These are phyloP conservation scores for Rhinolophus sinicus DNA, from an alignment of 2,113 vertebrate species.

Conservation along the genomic window DNA sequence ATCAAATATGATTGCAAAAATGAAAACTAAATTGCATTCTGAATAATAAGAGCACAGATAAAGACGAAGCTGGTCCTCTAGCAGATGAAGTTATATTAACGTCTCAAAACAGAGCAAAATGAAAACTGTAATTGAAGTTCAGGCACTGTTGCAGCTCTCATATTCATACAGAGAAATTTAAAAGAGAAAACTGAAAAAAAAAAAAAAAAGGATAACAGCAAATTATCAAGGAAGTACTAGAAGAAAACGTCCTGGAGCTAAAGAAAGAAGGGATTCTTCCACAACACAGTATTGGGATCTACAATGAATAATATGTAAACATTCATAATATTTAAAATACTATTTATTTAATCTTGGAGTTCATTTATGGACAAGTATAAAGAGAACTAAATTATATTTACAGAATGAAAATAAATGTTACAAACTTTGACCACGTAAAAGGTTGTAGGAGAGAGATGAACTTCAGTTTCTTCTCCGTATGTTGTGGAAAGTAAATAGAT, in stretches of 20 bases:
- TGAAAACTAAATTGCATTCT: slow-evolving; percentile 28
- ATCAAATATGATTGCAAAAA: slow-evolving; percentile 58
- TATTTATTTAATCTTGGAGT: slow-evolving; percentile 21
- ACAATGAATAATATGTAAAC: background rate
- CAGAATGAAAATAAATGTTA: slow-evolving; percentile 39
- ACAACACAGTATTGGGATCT: background rate
- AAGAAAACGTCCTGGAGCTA: background rate
- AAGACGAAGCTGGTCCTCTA: slow-evolving; percentile 11
- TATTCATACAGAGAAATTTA: background rate
- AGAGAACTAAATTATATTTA: slow-evolving; percentile 19
- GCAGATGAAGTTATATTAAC: slow-evolving; percentile 26
- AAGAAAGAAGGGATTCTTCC: background rate
- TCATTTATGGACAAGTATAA: background rate
- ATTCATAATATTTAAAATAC: background rate
- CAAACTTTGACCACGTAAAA: background rate
- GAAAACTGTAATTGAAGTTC: background rate
- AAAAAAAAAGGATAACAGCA: background rate
- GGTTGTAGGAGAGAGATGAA: background rate
- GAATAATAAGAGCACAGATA: slow-evolving; percentile 1
- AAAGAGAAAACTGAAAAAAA: background rate
- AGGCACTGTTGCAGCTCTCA: background rate
- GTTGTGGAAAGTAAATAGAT: background rate
- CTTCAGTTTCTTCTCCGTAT: background rate
- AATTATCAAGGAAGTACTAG: background rate
- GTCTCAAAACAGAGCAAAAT: slow-evolving; percentile 31